Conservation (phyloP, 2,797 vertebrate genomes). For the Chiroxiphia lanceolata region DNA sequence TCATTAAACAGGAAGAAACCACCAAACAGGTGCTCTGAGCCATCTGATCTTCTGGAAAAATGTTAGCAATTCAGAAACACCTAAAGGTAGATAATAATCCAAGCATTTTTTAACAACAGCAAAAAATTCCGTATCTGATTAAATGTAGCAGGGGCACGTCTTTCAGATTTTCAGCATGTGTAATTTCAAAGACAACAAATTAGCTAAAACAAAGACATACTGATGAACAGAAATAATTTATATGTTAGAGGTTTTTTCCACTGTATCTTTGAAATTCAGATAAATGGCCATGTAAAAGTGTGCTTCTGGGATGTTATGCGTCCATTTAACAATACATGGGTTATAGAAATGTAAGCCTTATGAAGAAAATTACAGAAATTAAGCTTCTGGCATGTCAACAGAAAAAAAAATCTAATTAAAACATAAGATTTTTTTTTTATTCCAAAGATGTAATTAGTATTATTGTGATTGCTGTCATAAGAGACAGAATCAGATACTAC, state of each 20-base stretch:
- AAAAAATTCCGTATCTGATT: not conserved
- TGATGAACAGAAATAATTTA: conserved; percentile 28
- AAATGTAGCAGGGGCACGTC: not conserved
- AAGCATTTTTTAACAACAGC: not conserved
- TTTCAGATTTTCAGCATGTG: not conserved
- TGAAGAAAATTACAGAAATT: not conserved
- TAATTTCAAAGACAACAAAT: not conserved
- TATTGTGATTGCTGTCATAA: not conserved
- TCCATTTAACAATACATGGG: not conserved
- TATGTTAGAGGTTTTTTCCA: not conserved
- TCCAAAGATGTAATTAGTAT: not conserved
- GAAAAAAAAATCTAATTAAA: not conserved
- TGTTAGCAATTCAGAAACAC: not conserved
- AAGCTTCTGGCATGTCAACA: not conserved
- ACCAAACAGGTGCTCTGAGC: not conserved
- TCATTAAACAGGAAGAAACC: not conserved
- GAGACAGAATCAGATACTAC: not conserved
- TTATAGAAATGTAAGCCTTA: not conserved
- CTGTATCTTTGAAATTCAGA: conserved; percentile 3
- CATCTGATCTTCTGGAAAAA: not conserved
- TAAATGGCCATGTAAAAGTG: not conserved
- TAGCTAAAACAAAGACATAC: conserved; percentile 13
- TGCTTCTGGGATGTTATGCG: not conserved
- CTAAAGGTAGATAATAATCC: conserved; percentile 11
- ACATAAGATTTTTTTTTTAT: not conserved